These are phyloP conservation scores for Microctonus hyperodae DNA, from an alignment of 2,888 invertebrate genomes.

Conservation along the genomic window DNA sequence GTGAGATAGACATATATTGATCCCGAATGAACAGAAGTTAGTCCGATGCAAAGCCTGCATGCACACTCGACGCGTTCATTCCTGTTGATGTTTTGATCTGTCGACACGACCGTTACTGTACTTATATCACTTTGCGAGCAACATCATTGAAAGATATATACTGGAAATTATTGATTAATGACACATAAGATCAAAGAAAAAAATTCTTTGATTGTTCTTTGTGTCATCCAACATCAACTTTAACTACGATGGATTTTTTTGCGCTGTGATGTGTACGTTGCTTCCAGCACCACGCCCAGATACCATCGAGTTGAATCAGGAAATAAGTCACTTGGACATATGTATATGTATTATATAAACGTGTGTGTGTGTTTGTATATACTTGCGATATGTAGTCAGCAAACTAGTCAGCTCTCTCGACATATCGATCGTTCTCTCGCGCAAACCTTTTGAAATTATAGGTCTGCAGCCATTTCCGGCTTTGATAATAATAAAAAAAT, in stretches of 20 bases:
- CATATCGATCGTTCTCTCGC: not conserved
- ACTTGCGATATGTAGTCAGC: conserved; percentile 3
- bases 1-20: conserved; percentile 12
- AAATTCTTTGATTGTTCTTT: not conserved
- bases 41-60: no score
- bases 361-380: not conserved
- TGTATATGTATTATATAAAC: not conserved
- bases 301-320: conserved; percentile 2
- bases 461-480: conserved; percentile 14
- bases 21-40: no score
- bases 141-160: no score
- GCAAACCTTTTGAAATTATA: conserved; percentile 20
- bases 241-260: no score
- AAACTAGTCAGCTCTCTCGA: not conserved
- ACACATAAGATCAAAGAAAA: not conserved
- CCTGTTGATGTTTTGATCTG: conserved; percentile 12
- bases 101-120: not conserved
- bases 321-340: conserved; percentile 10
- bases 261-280: no score
- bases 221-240: conserved; percentile 5
- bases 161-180: not conserved
- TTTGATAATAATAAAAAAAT: conserved; percentile 6
- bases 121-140: conserved; percentile 2
- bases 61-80: conserved; percentile 4
- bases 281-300: conserved; percentile 22